Evolutionary conservation across 2,888 invertebrate genomes (phyloP).

Genomic region (Dynastes hyllus): DNA sequence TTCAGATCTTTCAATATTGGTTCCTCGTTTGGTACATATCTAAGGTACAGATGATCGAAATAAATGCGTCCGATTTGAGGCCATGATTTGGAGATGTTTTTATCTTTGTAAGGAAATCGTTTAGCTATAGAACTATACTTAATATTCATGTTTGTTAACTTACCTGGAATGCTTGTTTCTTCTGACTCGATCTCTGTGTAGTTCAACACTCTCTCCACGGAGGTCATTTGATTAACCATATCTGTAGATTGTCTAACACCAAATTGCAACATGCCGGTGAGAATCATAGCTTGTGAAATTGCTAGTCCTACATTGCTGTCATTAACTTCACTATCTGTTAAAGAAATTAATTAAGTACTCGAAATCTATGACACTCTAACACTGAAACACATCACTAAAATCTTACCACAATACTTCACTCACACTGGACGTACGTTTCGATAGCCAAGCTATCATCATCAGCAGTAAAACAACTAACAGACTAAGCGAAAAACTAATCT

Average conservation of each 20-base stretch:
- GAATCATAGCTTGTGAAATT: conserved; percentile 70
- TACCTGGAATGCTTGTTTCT: conserved; percentile 37
- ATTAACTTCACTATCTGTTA: conserved; percentile 50
- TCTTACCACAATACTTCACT: no score
- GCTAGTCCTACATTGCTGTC: conserved; percentile 71
- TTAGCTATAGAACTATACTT: neutral
- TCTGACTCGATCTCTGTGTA: conserved; percentile 72
- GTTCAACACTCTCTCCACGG: conserved; percentile 77
- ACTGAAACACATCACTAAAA: no score
- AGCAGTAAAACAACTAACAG: no score
- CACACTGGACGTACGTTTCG: no score
- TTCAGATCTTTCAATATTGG: conserved; percentile 76
- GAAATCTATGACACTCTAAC: no score
- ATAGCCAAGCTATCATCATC: no score
- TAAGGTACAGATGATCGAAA: conserved; percentile 75
- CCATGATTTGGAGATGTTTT: conserved; percentile 75
- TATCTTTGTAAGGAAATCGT: conserved; percentile 55
- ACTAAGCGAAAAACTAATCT: no score
- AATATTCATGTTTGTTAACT: neutral
- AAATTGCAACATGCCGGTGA: conserved; percentile 73
- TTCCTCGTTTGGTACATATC: conserved; percentile 75
- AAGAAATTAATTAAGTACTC: neutral
- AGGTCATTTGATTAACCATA: conserved; percentile 74
- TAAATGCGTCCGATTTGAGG: conserved; percentile 75
- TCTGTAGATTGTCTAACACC: conserved; percentile 79